These are phyloP conservation scores for Conops quadrifasciatus DNA, from an alignment of 2,888 invertebrate species.

Conservation along the genomic window DNA sequence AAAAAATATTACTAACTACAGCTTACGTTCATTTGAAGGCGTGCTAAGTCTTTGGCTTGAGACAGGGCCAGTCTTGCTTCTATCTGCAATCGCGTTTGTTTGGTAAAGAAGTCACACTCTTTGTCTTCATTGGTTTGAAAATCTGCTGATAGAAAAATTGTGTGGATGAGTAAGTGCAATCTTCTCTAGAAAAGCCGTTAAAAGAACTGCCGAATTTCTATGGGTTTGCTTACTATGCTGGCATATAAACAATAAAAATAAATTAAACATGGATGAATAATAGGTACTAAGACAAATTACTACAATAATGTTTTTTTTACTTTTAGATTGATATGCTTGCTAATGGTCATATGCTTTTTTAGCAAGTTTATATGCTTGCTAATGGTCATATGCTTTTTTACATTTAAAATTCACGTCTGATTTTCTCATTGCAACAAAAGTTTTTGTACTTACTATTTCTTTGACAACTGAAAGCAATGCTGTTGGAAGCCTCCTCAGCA, in stretches of 20 bases:
- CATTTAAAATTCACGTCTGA: neutral
- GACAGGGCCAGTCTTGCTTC: slow-evolving; percentile 88
- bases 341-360: too few relatives aligned
- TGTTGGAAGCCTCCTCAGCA: slow-evolving; percentile 74
- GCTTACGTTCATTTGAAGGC: slow-evolving; percentile 86
- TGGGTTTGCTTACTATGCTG: too few relatives aligned
- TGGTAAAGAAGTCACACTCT: slow-evolving; percentile 82
- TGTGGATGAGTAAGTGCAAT: neutral
- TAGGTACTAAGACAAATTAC: neutral
- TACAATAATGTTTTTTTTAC: neutral
- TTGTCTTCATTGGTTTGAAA: slow-evolving; percentile 59
- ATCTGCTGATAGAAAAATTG: neutral
- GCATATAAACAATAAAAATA: too few relatives aligned
- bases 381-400: neutral
- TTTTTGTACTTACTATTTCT: neutral
- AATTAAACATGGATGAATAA: too few relatives aligned
- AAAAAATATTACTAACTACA: neutral
- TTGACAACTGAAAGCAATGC: slow-evolving; percentile 46
- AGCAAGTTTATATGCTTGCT: neutral
- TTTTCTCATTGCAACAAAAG: too few relatives aligned
- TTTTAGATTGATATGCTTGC: too few relatives aligned
- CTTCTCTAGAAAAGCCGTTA: neutral
- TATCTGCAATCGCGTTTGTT: slow-evolving; percentile 83
- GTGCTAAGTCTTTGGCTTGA: slow-evolving; percentile 90
- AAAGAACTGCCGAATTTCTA: neutral